These are phyloP conservation scores for Linyphia triangularis DNA, from an alignment of 2,888 invertebrate genomes.

Conservation along the genomic window DNA sequence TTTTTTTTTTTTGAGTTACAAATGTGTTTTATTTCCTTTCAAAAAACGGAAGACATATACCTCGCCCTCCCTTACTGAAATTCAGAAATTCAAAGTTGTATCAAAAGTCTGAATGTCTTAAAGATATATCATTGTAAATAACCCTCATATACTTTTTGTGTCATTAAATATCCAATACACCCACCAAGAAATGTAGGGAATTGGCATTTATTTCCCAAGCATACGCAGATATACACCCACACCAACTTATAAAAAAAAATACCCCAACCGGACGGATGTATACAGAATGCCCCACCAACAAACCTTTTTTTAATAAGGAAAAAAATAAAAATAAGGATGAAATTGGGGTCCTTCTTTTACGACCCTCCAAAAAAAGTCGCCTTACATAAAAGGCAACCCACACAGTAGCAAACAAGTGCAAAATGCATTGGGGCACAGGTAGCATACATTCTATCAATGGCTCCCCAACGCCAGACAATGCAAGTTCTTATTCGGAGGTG, in stretches of 20 bases:
- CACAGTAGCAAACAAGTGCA: constrained; percentile 66
- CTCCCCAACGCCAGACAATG: constrained; percentile 35
- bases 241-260: background rate
- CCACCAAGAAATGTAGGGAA: too few species aligned
- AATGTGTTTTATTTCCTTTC: too few species aligned
- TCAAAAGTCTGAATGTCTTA: too few species aligned
- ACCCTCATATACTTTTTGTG: too few species aligned
- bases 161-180: too few species aligned
- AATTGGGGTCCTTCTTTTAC: constrained; percentile 42
- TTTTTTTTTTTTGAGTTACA: too few species aligned
- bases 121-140: too few species aligned
- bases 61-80: too few species aligned
- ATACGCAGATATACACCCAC: background rate
- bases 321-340: constrained; percentile 9
- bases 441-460: constrained; percentile 43
- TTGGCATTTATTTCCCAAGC: too few species aligned
- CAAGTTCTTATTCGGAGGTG: constrained; percentile 34
- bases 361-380: background rate
- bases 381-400: background rate
- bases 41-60: too few species aligned
- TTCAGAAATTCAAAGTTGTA: too few species aligned
- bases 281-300: background rate
- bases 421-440: constrained; percentile 51
- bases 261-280: background rate
- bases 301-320: background rate